Base-by-base conservation (phyloP, 2,888 invertebrate genomes). In the Rhamnusium bicolor region DNA sequence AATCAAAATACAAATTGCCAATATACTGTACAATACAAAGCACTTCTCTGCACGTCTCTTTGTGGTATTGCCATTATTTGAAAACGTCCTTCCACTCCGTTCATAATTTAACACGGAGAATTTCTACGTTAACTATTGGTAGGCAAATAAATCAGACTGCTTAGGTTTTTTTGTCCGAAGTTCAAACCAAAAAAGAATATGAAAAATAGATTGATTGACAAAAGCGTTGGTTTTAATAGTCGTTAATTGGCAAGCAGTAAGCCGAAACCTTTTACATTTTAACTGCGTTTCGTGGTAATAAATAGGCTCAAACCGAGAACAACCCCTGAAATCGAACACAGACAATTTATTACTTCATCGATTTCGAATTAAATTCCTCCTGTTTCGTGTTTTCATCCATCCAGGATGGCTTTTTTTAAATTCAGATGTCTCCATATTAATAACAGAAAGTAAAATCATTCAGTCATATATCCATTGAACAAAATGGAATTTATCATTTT, bases 311-410 rank as follows among this genome's bases (percentile, higher is more conserved):
- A 56, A 60, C 67, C 54, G 62, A 63, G 63, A 62, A 66, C 62
- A 27, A 51, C 73, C 75, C 72, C 68, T 62, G 67, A 69, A 78
- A 75, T 77, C 77, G 79, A 79, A 69, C 56, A 27, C 71, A 77
- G 78, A 74, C 78, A 81, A 84, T 84, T 84, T 84, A 84, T 84
- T 82, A 83, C 83, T 79, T 77, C 81, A 85, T 84, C 83, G 84
- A 83, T 84, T 84, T 80, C 80, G 79, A 81, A 82, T 83, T 83
- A 82, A 75, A 79, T 80, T 78, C 83, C 83, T 81, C 83, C 83
- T 81, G 79, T 83, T 84, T 79, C 80, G 81, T 83, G 84, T 83
- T 81, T 76, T 77, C 76, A 79, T 78, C 74, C 76, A 68, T 69
- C 29, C 56, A 40, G 66, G 58, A 69, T 54, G 51, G 71, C 71